Evolutionary conservation across 2,797 vertebrate species (phyloP).

Genomic region (Mus caroli): DNA sequence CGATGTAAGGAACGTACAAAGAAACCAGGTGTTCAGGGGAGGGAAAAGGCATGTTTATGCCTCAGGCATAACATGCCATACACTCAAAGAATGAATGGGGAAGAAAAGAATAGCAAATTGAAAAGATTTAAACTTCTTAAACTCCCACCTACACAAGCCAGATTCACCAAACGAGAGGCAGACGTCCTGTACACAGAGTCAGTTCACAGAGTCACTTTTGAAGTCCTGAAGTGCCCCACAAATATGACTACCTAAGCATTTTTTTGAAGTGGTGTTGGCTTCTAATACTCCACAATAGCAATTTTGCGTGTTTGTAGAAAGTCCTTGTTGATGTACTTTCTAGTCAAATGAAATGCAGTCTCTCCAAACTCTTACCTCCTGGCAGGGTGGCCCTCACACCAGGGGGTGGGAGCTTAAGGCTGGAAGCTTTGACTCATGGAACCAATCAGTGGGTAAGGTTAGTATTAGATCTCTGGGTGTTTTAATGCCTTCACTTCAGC

Average conservation of each 20-base stretch:
- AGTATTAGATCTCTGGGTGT: background rate
- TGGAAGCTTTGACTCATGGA: background rate
- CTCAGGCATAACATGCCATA: constrained; percentile 42
- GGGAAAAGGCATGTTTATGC: constrained; percentile 12
- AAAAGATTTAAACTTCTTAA: constrained; percentile 27
- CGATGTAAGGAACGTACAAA: constrained; percentile 35
- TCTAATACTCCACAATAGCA: background rate
- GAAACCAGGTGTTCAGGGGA: constrained; percentile 69
- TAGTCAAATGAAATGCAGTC: background rate
- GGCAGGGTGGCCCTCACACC: no score
- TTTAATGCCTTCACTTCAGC: background rate
- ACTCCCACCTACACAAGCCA: constrained; percentile 3
- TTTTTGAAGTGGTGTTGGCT: background rate
- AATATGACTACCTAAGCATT: background rate
- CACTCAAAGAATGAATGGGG: background rate
- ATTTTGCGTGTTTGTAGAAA: background rate
- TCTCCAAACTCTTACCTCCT: background rate
- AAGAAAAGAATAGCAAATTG: constrained; percentile 21
- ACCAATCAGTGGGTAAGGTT: background rate
- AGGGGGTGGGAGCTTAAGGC: background rate
- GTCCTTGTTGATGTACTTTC: background rate
- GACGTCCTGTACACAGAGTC: background rate
- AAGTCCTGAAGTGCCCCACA: background rate
- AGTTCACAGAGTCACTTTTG: background rate
- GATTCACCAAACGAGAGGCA: background rate